phyloP scores from a whole-genome alignment of 2,797 vertebrate species.

The Gorsachius magnificus region DNA sequence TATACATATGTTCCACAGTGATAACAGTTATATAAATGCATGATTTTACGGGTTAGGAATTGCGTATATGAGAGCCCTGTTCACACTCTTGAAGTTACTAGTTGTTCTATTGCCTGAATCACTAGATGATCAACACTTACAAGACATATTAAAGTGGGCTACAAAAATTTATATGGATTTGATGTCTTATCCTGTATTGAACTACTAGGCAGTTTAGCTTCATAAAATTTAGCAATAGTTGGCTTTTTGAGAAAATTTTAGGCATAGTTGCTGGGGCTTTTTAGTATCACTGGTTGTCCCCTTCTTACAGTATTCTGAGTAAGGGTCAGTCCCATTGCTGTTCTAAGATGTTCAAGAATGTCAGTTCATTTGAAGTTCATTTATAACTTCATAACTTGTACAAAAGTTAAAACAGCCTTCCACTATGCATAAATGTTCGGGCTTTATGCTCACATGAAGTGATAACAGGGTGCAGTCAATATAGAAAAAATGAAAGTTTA shows the following conservation, averaged over 20 bases:
- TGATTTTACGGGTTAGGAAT: background rate
- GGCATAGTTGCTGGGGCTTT: background rate
- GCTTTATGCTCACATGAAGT: background rate
- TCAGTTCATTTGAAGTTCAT: background rate
- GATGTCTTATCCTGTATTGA: background rate
- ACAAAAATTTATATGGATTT: background rate
- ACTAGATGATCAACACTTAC: background rate
- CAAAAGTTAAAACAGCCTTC: background rate
- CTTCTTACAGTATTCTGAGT: background rate
- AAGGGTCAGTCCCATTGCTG: background rate
- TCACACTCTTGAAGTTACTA: background rate
- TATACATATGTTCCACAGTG: background rate
- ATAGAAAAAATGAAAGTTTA: background rate
- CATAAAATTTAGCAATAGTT: background rate
- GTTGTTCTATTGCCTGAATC: background rate
- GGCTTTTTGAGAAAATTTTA: background rate
- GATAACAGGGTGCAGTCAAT: background rate
- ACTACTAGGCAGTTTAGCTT: background rate
- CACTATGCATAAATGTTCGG: background rate
- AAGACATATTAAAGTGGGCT: background rate
- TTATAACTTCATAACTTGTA: background rate
- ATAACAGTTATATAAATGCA: conserved; percentile 10
- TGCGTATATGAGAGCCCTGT: background rate
- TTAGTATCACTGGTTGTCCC: background rate
- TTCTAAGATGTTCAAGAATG: background rate